Percentiles rank a stretch among this genome's conserved stretches.
These are phyloP conservation scores for Psylliodes chrysocephalus DNA, from an alignment of 2,888 invertebrate genomes.

Conservation along the genomic window DNA sequence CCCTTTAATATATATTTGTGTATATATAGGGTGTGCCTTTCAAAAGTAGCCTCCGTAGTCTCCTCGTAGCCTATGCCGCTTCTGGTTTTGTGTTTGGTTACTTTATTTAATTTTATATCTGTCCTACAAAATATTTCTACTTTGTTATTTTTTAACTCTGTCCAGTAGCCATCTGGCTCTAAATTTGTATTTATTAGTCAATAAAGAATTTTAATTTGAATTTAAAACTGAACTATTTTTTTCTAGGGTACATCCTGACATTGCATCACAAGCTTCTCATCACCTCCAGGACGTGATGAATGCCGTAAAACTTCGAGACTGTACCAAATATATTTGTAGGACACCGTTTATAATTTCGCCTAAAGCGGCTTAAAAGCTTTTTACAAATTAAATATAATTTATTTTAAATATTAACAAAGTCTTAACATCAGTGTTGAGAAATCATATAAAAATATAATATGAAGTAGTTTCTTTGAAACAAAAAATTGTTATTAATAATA, in stretches of 20 bases:
- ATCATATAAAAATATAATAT: neutral
- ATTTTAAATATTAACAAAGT: neutral
- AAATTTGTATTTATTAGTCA: no score
- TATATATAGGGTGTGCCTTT: no score
- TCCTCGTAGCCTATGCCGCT: no score
- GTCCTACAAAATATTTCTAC: neutral
- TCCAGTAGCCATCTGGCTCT: conserved; percentile 18
- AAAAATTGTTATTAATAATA: neutral
- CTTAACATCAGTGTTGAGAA: neutral
- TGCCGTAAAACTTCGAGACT: conserved; percentile 76
- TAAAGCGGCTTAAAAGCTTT: conserved; percentile 45
- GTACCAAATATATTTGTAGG: conserved; percentile 72
- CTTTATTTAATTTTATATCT: no score
- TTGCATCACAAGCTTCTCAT: conserved; percentile 70
- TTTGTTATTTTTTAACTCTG: neutral
- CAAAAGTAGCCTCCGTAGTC: no score
- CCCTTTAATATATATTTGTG: no score
- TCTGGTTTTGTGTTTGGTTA: no score
- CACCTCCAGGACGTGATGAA: conserved; percentile 81
- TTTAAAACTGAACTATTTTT: no score
- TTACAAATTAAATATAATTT: neutral
- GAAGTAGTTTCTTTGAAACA: conserved; percentile 6
- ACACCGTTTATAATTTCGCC: conserved; percentile 55
- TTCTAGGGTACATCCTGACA: conserved; percentile 73
- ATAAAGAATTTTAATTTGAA: no score